Evolutionary conservation across 2,797 vertebrate species (phyloP).

Genomic region (Hypotaenidia okinawae): DNA sequence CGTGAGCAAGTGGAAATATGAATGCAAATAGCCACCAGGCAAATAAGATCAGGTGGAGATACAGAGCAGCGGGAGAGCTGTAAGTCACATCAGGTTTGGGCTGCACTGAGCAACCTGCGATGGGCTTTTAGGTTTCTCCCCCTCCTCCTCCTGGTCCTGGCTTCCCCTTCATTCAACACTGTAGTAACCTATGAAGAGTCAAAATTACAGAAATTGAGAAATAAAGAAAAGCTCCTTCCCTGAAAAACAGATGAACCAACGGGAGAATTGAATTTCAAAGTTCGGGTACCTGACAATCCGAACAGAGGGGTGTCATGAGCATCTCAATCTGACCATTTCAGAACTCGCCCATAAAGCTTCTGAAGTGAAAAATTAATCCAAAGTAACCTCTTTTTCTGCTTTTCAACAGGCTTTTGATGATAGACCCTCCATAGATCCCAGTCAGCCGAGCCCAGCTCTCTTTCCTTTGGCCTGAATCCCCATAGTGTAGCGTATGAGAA

Average conservation of each 20-base stretch:
- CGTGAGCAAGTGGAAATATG: not conserved
- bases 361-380: constrained; percentile 52
- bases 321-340: not conserved
- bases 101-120: not conserved
- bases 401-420: constrained; percentile 35
- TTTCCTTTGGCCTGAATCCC: not conserved
- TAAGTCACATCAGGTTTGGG: not conserved
- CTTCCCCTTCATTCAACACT: no score
- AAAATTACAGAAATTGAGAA: not conserved
- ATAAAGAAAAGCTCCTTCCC: not conserved
- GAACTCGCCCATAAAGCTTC: constrained; percentile 11
- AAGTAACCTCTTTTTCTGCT: constrained; percentile 32
- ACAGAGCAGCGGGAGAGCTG: not conserved
- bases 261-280: constrained; percentile 19
- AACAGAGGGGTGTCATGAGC: not conserved
- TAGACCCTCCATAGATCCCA: not conserved
- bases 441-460: not conserved
- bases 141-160: not conserved
- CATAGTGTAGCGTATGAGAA: not conserved
- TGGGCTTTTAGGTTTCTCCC: not conserved
- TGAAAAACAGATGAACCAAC: not conserved
- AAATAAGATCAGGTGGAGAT: not conserved
- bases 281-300: constrained; percentile 24
- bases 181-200: not conserved
- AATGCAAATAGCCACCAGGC: not conserved